These are phyloP conservation scores for Salvelinus namaycush DNA, from an alignment of 2,113 vertebrate species.

Conservation along the genomic window DNA sequence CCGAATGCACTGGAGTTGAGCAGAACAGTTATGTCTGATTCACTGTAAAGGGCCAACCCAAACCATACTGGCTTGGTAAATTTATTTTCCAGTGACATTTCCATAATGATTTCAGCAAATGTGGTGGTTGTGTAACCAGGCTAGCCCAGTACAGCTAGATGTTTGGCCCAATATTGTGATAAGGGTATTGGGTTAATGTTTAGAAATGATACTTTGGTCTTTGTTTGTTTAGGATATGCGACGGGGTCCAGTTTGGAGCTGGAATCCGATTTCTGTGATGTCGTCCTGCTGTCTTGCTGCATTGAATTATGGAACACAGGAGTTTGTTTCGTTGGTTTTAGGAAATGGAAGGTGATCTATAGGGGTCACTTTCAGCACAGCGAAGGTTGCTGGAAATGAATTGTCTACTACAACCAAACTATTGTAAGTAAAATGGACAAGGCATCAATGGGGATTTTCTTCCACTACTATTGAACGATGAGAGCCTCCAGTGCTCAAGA, in stretches of 20 bases:
- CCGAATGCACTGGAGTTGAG: not conserved
- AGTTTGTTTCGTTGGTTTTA: constrained; percentile 25
- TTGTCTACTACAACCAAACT: constrained; percentile 36
- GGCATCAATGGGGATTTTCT: not conserved
- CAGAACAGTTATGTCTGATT: not conserved
- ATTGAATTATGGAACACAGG: not conserved
- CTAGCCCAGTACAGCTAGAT: too few species aligned
- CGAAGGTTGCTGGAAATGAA: constrained; percentile 40
- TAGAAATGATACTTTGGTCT: not conserved
- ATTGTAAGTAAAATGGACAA: constrained; percentile 4
- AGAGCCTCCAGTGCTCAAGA: constrained; percentile 1
- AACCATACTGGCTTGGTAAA: too few species aligned
- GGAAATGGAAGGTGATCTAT: constrained; percentile 1
- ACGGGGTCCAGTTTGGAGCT: constrained; percentile 95
- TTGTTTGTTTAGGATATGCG: constrained; percentile 82
- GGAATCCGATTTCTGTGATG: constrained; percentile 92
- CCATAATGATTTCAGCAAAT: too few species aligned
- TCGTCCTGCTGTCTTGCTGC: not conserved
- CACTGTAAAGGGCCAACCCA: too few species aligned
- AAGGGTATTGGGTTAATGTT: too few species aligned
- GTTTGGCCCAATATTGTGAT: too few species aligned
- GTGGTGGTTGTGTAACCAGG: too few species aligned
- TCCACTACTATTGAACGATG: not conserved
- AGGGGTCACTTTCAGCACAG: constrained; percentile 16
- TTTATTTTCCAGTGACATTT: too few species aligned